A percentile compares a stretch with the other conserved stretches of the same genome.
Conservation (phyloP, 1,140 invertebrate species). For the Drosophila ironensis region DNA sequence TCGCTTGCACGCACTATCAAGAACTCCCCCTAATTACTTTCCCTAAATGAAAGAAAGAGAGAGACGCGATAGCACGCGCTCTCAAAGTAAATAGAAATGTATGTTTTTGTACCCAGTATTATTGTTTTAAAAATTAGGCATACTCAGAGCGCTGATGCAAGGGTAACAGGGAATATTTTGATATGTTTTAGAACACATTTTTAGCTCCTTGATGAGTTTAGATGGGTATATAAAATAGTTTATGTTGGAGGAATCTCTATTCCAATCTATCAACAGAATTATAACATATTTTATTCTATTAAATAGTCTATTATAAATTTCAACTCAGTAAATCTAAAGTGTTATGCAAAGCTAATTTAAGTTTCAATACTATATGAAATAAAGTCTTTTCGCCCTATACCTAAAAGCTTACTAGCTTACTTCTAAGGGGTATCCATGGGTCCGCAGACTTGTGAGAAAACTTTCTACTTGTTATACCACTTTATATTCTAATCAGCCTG, state of each 20-base stretch:
- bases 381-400: too few species aligned
- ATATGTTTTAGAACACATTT: too few species aligned
- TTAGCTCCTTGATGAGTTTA: too few species aligned
- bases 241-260: too few species aligned
- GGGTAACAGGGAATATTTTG: too few species aligned
- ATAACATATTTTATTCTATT: too few species aligned
- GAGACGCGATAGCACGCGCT: conserved; percentile 31
- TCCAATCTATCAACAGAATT: too few species aligned
- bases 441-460: neutral
- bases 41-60: conserved; percentile 29
- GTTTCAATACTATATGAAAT: too few species aligned
- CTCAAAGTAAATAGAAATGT: conserved; percentile 51
- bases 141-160: too few species aligned
- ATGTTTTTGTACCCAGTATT: conserved; percentile 19
- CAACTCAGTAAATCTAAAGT: too few species aligned
- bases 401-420: too few species aligned
- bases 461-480: conserved; percentile 22
- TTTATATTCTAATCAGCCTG: conserved; percentile 71
- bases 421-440: neutral
- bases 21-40: conserved; percentile 39
- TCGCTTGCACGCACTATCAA: conserved; percentile 3
- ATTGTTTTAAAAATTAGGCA: neutral
- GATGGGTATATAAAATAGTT: neutral
- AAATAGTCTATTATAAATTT: neutral
- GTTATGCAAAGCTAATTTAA: too few species aligned